Conservation (phyloP, 2,888 invertebrate genomes). For the Apodemia arnacis region DNA sequence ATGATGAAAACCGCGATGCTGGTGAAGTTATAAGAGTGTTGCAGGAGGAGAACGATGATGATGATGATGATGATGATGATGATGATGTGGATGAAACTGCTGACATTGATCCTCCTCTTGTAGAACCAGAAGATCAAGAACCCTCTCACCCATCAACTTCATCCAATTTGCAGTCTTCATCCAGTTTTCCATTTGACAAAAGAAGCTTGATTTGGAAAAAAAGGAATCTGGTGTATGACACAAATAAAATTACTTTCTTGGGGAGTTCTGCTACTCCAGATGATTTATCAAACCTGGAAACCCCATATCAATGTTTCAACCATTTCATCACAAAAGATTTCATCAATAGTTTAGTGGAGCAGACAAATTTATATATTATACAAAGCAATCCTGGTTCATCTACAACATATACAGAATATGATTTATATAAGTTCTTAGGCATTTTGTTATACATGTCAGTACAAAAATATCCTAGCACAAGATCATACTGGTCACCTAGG, state of each 20-base stretch:
- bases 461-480: slow-evolving; percentile 75
- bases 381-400: slow-evolving; percentile 64
- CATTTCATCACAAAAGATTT: slow-evolving; percentile 39
- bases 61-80: slow-evolving; percentile 62
- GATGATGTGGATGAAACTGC: slow-evolving; percentile 85
- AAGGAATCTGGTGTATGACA: slow-evolving; percentile 85
- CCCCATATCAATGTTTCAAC: slow-evolving; percentile 39
- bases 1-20: slow-evolving; percentile 84
- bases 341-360: slow-evolving; percentile 31
- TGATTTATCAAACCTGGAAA: slow-evolving; percentile 51
- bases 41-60: slow-evolving; percentile 75
- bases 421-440: slow-evolving; percentile 76
- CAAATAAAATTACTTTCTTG: slow-evolving; percentile 86
- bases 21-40: slow-evolving; percentile 87
- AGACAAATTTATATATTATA: slow-evolving; percentile 44
- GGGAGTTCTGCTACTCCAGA: slow-evolving; percentile 84
- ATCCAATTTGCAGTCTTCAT: slow-evolving; percentile 80
- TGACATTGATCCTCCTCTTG: slow-evolving; percentile 86
- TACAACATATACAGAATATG: slow-evolving; percentile 60
- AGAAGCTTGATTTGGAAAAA: slow-evolving; percentile 87
- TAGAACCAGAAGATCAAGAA: slow-evolving; percentile 85
- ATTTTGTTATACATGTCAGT: slow-evolving; percentile 83
- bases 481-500: slow-evolving; percentile 81
- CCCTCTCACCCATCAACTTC: slow-evolving; percentile 84
- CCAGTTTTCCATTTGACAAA: slow-evolving; percentile 87